A percentile compares a stretch with the other conserved stretches of the same genome.
These are phyloP conservation scores for Sterna hirundo DNA, from an alignment of 2,113 vertebrate genomes.

Conservation along the genomic window DNA sequence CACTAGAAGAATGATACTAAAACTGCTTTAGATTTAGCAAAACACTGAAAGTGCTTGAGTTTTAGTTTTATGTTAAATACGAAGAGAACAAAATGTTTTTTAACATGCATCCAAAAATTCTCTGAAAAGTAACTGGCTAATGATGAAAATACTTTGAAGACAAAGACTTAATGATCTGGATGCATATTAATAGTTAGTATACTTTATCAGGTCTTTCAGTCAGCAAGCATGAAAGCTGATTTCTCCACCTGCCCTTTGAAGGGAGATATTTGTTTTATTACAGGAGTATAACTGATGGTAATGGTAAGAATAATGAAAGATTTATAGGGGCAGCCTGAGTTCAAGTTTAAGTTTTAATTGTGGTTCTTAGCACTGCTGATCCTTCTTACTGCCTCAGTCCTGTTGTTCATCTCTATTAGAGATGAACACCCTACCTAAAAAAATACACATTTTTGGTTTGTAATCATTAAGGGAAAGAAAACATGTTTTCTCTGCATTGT, in stretches of 20 bases:
- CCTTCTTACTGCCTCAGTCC: neutral
- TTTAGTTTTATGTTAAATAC: neutral
- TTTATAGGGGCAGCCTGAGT: neutral
- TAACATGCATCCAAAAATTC: neutral
- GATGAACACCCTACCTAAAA: neutral
- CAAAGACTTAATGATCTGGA: neutral
- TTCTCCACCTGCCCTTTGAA: neutral
- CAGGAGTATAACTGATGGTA: neutral
- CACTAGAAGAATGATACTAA: neutral
- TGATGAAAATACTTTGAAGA: neutral
- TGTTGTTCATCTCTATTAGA: neutral
- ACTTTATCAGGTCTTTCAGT: neutral
- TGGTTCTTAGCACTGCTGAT: neutral
- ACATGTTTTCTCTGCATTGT: neutral
- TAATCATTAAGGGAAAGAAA: neutral
- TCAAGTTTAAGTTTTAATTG: constrained; percentile 19
- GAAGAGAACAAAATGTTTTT: neutral
- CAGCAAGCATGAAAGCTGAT: neutral
- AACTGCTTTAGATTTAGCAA: neutral
- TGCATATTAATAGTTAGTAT: neutral
- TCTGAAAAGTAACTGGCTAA: neutral
- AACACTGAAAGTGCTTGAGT: neutral
- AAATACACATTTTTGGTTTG: neutral
- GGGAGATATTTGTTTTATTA: neutral
- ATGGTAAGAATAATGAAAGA: neutral